A percentile compares a stretch with the other conserved stretches of the same genome.
Conservation (phyloP, 2,113 vertebrate genomes). For the Onychorhynchus coronatus region DNA sequence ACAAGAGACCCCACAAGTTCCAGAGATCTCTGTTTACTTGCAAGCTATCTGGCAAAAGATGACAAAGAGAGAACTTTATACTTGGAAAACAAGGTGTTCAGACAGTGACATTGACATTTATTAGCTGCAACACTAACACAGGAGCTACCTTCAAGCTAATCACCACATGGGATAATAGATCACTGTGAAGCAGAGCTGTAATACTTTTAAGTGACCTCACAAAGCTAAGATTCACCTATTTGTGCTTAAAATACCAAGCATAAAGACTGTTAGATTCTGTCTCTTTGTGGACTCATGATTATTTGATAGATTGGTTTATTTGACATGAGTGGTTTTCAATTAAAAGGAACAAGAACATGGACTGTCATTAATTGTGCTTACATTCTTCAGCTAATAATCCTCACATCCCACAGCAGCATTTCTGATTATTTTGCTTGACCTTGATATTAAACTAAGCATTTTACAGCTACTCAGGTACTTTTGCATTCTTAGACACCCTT, state of each 20-base stretch:
- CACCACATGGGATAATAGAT: not conserved
- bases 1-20: not conserved
- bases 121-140: not conserved
- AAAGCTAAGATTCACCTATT: not conserved
- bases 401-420: not conserved
- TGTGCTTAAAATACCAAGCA: not conserved
- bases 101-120: conserved; percentile 18
- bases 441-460: not conserved
- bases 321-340: conserved; percentile 27
- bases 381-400: not conserved
- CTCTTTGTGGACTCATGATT: conserved; percentile 26
- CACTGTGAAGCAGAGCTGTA: not conserved
- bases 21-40: not conserved
- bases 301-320: conserved; percentile 29
- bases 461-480: not conserved
- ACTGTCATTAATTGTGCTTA: not conserved
- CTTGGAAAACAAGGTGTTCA: not conserved
- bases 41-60: not conserved
- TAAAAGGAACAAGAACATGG: conserved; percentile 7
- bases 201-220: not conserved
- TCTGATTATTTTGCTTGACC: conserved; percentile 13
- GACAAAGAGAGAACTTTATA: not conserved
- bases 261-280: not conserved
- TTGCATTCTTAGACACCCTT: not conserved
- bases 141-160: not conserved